Conservation (phyloP, 2,888 invertebrate species). For the Brachypalpus laphriformis region DNA sequence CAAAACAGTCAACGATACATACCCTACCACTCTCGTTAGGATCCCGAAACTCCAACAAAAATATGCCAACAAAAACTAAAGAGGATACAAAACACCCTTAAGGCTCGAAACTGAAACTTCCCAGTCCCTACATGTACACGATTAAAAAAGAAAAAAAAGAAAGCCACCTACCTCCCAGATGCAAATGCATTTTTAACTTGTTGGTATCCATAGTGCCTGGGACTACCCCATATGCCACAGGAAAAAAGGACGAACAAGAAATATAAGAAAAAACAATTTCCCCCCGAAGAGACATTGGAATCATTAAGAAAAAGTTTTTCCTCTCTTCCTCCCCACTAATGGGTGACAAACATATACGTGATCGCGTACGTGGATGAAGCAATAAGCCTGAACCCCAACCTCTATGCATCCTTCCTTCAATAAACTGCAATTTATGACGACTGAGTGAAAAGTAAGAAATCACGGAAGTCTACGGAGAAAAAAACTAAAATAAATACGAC, state of each 20-base stretch:
- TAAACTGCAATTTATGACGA: conserved; percentile 74
- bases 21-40: background rate
- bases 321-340: conserved; percentile 9
- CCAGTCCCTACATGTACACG: background rate
- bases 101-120: background rate
- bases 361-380: conserved; percentile 66
- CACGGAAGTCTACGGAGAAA: conserved; percentile 60
- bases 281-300: conserved; percentile 66
- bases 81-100: conserved; percentile 19
- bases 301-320: conserved; percentile 69
- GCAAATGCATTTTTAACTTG: conserved; percentile 69
- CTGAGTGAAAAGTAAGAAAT: conserved; percentile 73
- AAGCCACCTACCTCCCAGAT: conserved; percentile 4
- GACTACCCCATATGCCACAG: conserved; percentile 46
- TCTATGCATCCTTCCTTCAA: conserved; percentile 59
- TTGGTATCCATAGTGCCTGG: conserved; percentile 68
- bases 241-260: conserved; percentile 15
- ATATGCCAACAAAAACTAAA: conserved; percentile 20
- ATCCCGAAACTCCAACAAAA: conserved; percentile 22
- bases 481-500: conserved; percentile 62
- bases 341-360: conserved; percentile 68
- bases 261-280: conserved; percentile 64
- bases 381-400: conserved; percentile 29
- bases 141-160: background rate
- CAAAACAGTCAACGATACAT: conserved; percentile 24